These are phyloP conservation scores for Heliconius sara DNA, from an alignment of 2,888 invertebrate species.

Conservation along the genomic window DNA sequence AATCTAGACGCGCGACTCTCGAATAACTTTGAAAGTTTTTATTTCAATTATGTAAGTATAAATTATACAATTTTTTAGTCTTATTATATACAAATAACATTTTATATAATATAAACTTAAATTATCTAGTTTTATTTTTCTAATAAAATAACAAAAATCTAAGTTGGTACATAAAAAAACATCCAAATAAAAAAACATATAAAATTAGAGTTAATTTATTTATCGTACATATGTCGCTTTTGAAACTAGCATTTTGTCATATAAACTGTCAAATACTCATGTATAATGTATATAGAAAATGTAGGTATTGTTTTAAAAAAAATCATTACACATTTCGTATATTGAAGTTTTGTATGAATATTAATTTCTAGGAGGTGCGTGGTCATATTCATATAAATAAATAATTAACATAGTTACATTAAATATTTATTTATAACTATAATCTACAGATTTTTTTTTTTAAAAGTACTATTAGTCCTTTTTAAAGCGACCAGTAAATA, in stretches of 20 bases:
- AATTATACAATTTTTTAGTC: not conserved
- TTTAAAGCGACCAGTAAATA: not conserved
- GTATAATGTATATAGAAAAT: not conserved
- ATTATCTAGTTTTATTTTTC: not conserved
- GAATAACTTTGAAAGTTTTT: constrained; percentile 13
- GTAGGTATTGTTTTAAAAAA: too few species aligned
- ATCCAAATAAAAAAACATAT: too few species aligned
- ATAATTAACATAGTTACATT: not conserved
- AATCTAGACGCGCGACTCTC: constrained; percentile 11
- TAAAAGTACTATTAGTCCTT: not conserved
- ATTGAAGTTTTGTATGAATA: not conserved
- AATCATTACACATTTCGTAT: not conserved
- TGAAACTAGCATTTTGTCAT: too few species aligned
- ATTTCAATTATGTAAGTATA: constrained; percentile 6
- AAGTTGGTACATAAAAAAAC: not conserved
- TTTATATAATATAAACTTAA: not conserved
- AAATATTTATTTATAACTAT: not conserved
- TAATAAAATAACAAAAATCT: not conserved
- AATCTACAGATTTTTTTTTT: not conserved
- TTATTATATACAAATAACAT: not conserved
- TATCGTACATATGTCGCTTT: not conserved
- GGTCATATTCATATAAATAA: not conserved
- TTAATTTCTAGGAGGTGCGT: not conserved
- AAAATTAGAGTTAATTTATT: not conserved
- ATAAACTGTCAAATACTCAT: too few species aligned